Conservation (phyloP, 2,888 invertebrate species). For the Perizoma flavofasciatum region DNA sequence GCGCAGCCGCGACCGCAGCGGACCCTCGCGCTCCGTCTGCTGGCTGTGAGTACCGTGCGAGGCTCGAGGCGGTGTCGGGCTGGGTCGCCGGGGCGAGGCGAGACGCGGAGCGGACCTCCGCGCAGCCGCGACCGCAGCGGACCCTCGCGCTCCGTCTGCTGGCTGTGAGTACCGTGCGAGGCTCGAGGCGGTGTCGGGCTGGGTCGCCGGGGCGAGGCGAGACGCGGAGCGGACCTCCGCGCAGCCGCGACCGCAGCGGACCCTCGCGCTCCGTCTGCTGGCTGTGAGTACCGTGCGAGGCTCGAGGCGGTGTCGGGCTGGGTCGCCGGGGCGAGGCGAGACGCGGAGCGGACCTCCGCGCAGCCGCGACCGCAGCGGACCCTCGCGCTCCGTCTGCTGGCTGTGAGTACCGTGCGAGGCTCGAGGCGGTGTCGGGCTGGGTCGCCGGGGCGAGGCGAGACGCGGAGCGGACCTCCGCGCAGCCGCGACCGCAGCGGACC, state of each 20-base stretch:
- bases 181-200: slow-evolving; percentile 73
- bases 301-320: no score
- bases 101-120: slow-evolving; percentile 15
- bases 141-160: neutral
- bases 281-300: no score
- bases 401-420: no score
- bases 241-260: slow-evolving; percentile 21
- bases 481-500: no score
- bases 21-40: neutral
- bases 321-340: no score
- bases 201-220: slow-evolving; percentile 35
- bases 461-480: no score
- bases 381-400: no score
- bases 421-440: no score
- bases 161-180: slow-evolving; percentile 79
- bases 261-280: neutral
- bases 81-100: slow-evolving; percentile 37
- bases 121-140: slow-evolving; percentile 22
- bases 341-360: no score
- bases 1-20: slow-evolving; percentile 23
- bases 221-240: slow-evolving; percentile 16
- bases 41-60: slow-evolving; percentile 76
- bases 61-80: slow-evolving; percentile 76
- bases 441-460: no score
- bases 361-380: no score